Evolutionary conservation across 2,888 invertebrate genomes (phyloP).

Genomic region (Pachycephus smyrnensis): DNA sequence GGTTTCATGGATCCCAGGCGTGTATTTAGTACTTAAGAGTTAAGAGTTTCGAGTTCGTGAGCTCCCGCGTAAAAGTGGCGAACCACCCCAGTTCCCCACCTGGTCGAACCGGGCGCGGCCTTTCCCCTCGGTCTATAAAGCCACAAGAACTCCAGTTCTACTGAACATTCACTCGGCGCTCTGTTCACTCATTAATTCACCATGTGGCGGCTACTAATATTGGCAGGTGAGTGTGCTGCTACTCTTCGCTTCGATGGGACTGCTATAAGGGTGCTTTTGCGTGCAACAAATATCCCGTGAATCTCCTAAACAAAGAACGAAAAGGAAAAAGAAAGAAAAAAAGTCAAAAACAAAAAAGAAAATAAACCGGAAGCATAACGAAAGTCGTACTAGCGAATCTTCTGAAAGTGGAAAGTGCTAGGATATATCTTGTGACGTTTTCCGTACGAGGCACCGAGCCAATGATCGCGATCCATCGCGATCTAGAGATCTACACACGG

Average conservation of each 20-base stretch:
- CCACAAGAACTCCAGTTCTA: constrained; percentile 56
- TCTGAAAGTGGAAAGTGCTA: background rate
- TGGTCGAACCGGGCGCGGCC: constrained; percentile 56
- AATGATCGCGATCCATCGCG: background rate
- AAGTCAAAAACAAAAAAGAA: constrained; percentile 15
- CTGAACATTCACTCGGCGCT: constrained; percentile 61
- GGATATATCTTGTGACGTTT: background rate
- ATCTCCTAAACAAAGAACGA: background rate
- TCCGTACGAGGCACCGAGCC: background rate
- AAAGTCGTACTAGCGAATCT: background rate
- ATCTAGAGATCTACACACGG: background rate
- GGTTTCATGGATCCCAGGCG: constrained; percentile 28
- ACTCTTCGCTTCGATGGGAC: constrained; percentile 15
- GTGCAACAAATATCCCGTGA: constrained; percentile 1
- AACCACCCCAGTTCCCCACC: constrained; percentile 59
- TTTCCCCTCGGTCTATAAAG: constrained; percentile 65
- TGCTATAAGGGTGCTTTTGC: constrained; percentile 1
- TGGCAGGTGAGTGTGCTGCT: constrained; percentile 58
- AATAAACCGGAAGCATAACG: constrained; percentile 35
- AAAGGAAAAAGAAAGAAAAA: constrained; percentile 26
- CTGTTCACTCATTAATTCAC: constrained; percentile 58
- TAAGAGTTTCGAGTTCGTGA: constrained; percentile 22
- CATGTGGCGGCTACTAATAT: constrained; percentile 61
- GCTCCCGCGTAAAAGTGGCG: constrained; percentile 44
- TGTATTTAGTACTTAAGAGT: constrained; percentile 25